Conservation (phyloP, 2,113 vertebrate species). For the Xyliphius kryptos region DNA sequence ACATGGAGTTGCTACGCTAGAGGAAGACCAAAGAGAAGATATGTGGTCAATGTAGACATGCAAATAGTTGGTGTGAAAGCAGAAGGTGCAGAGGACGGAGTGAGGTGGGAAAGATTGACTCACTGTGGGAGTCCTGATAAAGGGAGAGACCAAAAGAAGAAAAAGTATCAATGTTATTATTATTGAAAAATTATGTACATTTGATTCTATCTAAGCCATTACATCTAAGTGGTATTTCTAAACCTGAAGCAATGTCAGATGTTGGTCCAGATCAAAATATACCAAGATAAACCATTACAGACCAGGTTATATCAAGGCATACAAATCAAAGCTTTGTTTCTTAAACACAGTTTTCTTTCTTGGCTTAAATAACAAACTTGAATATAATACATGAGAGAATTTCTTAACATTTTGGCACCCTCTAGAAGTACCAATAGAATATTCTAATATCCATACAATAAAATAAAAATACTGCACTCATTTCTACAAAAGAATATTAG, state of each 20-base stretch:
- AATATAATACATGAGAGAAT: background rate
- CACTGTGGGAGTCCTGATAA: too few relatives aligned
- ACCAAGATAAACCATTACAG: too few relatives aligned
- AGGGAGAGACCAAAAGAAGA: too few relatives aligned
- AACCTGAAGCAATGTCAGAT: background rate
- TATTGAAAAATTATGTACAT: background rate
- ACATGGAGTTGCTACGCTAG: too few relatives aligned
- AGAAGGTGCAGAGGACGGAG: too few relatives aligned
- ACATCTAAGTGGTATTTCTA: background rate
- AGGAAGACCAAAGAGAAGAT: too few relatives aligned
- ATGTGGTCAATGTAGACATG: too few relatives aligned
- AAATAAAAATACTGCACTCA: conserved; percentile 26
- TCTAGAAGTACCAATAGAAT: conserved; percentile 5
- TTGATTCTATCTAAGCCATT: background rate
- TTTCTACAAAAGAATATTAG: conserved; percentile 27
- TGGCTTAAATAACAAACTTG: conserved; percentile 1
- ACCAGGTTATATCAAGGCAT: background rate
- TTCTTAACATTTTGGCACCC: conserved; percentile 24
- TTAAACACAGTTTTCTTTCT: background rate
- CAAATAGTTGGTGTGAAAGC: too few relatives aligned
- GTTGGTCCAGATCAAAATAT: background rate
- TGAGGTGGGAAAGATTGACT: too few relatives aligned
- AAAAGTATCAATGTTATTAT: background rate
- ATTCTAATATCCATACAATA: conserved; percentile 5
- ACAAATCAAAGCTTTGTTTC: background rate